A percentile compares a stretch with the other conserved stretches of the same genome.
phyloP scores from a whole-genome alignment of 1,140 invertebrate species.

The Trichomalopsis sarcophagae region DNA sequence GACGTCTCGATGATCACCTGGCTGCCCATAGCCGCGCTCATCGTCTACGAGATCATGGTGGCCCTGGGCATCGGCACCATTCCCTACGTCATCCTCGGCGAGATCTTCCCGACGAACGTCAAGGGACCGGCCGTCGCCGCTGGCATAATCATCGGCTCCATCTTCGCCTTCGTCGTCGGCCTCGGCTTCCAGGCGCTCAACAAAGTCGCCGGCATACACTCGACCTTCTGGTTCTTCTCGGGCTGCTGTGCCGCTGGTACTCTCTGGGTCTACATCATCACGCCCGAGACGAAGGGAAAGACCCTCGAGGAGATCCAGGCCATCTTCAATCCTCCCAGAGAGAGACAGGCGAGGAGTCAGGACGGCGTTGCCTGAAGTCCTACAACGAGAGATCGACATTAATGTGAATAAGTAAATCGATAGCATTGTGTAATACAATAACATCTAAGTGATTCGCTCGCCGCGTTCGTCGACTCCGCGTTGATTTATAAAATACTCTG shows the following conservation, averaged over 20 bases:
- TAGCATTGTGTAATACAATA: too few relatives aligned
- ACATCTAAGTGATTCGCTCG: too few relatives aligned
- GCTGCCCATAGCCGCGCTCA: slow-evolving; percentile 65
- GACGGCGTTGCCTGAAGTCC: neutral
- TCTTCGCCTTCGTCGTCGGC: slow-evolving; percentile 78
- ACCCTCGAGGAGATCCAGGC: slow-evolving; percentile 81
- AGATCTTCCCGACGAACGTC: slow-evolving; percentile 77
- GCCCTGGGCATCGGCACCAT: slow-evolving; percentile 77
- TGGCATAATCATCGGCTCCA: slow-evolving; percentile 68
- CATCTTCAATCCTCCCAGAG: slow-evolving; percentile 60
- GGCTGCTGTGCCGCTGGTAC: slow-evolving; percentile 76
- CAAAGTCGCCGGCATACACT: slow-evolving; percentile 76
- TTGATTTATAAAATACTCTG: too few relatives aligned
- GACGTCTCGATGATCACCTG: slow-evolving; percentile 65
- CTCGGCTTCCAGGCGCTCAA: slow-evolving; percentile 76
- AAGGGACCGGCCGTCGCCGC: slow-evolving; percentile 73
- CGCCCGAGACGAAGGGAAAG: slow-evolving; percentile 86
- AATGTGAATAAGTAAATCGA: too few relatives aligned
- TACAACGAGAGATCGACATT: too few relatives aligned
- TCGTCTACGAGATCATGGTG: slow-evolving; percentile 66
- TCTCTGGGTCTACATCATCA: slow-evolving; percentile 77
- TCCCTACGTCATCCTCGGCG: slow-evolving; percentile 77
- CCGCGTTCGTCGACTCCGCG: too few relatives aligned
- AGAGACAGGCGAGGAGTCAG: neutral
- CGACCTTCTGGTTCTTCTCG: slow-evolving; percentile 82